A percentile compares a stretch with the other conserved stretches of the same genome.
phyloP scores from a whole-genome alignment of 1,140 invertebrate species.

The Monomorium pharaonis region DNA sequence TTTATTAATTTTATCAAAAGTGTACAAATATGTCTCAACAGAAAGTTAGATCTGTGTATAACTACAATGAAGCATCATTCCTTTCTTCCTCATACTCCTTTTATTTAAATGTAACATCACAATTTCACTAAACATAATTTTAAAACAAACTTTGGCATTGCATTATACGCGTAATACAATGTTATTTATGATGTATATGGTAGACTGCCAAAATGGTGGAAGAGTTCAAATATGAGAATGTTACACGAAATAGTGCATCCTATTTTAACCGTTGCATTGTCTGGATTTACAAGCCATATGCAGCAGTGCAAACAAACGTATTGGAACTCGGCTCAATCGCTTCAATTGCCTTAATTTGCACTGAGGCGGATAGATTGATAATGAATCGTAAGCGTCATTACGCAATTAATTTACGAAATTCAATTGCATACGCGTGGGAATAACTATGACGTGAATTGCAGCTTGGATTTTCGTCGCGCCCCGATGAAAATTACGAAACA shows the following conservation, averaged over 20 bases:
- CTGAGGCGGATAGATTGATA: slow-evolving; percentile 69
- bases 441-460: slow-evolving; percentile 31
- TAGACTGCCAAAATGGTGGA: background rate
- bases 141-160: slow-evolving; percentile 41
- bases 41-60: background rate
- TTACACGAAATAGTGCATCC: slow-evolving; percentile 1
- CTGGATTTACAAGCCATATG: slow-evolving; percentile 39
- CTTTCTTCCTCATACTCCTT: background rate
- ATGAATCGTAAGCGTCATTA: slow-evolving; percentile 76
- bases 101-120: slow-evolving; percentile 10
- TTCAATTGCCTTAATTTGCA: slow-evolving; percentile 78
- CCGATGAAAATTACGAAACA: slow-evolving; percentile 33
- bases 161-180: slow-evolving; percentile 24
- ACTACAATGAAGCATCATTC: background rate
- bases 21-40: background rate
- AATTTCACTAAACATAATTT: background rate
- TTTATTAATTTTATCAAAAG: background rate
- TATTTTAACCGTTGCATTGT: slow-evolving; percentile 23
- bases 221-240: slow-evolving; percentile 23
- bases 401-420: slow-evolving; percentile 78
- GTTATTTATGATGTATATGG: slow-evolving; percentile 28
- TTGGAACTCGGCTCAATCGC: slow-evolving; percentile 55
- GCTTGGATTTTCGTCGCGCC: slow-evolving; percentile 20
- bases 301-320: slow-evolving; percentile 28
- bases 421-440: slow-evolving; percentile 63